Evolutionary conservation across 2,113 vertebrate genomes (phyloP).

Genomic region (Burhinus oedicnemus): DNA sequence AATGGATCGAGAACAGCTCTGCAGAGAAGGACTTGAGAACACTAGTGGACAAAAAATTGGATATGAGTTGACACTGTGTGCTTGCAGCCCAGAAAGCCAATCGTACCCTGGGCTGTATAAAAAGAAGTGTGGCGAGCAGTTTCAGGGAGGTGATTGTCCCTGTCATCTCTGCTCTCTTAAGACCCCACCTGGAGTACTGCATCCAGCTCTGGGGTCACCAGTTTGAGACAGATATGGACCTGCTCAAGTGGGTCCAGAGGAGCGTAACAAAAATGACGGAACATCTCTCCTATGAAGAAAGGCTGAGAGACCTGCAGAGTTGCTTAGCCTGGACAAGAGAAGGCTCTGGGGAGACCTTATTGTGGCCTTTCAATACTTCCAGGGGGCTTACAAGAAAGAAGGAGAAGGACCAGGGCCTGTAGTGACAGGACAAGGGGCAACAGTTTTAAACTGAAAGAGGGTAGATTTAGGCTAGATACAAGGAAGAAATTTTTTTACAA

Average conservation of each 20-base stretch:
- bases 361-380: not conserved
- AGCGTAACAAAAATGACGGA: not conserved
- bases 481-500: not conserved
- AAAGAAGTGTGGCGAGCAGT: not conserved
- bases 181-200: not conserved
- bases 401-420: not conserved
- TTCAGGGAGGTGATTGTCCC: not conserved
- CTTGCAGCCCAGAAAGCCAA: not conserved
- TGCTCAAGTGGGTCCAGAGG: not conserved
- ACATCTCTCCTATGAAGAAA: not conserved
- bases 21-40: not conserved
- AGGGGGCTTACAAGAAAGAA: not conserved
- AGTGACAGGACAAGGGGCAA: not conserved
- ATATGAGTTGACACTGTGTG: not conserved
- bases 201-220: not conserved
- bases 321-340: not conserved
- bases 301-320: accelerated
- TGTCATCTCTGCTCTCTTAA: not conserved
- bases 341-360: not conserved
- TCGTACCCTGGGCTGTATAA: not conserved
- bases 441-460: not conserved
- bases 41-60: not conserved
- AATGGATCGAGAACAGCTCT: not conserved
- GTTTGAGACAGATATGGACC: not conserved
- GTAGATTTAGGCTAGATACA: not conserved